phyloP scores from a whole-genome alignment of 2,797 vertebrate genomes.

The Macrochelys suwanniensis region DNA sequence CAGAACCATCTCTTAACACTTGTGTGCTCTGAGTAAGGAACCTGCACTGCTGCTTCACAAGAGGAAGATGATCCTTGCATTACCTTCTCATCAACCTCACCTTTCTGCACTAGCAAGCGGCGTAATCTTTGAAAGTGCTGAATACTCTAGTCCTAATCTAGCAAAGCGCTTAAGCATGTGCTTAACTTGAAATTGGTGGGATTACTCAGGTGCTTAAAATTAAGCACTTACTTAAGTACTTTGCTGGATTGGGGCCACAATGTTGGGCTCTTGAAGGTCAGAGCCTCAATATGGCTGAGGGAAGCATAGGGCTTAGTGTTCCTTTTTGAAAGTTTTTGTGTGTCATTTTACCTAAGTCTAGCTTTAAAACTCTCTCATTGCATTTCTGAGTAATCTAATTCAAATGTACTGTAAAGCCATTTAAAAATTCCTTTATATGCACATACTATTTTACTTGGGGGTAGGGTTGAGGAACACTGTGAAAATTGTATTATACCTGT shows the following conservation, averaged over 20 bases:
- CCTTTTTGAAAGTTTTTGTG: background rate
- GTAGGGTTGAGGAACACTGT: conserved; percentile 36
- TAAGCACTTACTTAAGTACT: rapidly evolving
- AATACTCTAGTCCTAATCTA: background rate
- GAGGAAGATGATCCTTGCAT: background rate
- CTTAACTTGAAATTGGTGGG: background rate
- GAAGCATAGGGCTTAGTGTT: conserved; percentile 26
- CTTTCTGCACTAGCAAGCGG: background rate
- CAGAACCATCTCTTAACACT: background rate
- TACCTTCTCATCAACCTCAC: background rate
- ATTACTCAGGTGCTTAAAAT: background rate
- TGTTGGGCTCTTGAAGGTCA: background rate
- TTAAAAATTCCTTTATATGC: conserved; percentile 63
- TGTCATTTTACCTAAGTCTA: conserved; percentile 34
- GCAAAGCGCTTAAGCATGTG: background rate
- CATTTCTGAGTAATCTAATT: conserved; percentile 57
- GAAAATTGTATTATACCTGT: conserved; percentile 65
- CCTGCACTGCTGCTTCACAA: background rate
- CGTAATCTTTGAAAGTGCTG: background rate
- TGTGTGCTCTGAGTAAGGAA: background rate
- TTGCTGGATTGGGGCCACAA: background rate
- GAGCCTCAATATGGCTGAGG: conserved; percentile 38
- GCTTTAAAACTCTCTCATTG: conserved; percentile 52
- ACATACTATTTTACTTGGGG: conserved; percentile 63
- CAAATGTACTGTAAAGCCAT: conserved; percentile 48